These are phyloP conservation scores for Litoditis marina DNA, from an alignment of 2,888 invertebrate species.

Conservation along the genomic window DNA sequence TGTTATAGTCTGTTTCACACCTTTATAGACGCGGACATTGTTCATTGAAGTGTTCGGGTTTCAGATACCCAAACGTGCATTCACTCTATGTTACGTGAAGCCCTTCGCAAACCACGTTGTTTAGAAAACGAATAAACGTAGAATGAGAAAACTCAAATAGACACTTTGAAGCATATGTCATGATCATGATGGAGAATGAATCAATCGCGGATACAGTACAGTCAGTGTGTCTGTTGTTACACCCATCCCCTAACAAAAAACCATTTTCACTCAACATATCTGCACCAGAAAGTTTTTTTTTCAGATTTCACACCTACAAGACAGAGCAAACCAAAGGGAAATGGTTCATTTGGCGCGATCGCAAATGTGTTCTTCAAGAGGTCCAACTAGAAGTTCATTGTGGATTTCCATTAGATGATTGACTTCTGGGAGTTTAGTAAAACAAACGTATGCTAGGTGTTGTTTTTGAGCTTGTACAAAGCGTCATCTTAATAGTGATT, in stretches of 20 bases:
- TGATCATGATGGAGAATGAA: no score
- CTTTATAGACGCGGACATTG: background rate
- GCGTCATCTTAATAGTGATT: no score
- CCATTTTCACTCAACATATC: background rate
- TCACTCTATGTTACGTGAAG: no score
- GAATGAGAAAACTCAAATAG: no score
- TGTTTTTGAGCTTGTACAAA: no score
- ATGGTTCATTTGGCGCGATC: conserved; percentile 42
- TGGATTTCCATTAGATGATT: conserved; percentile 32
- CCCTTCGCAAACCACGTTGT: no score
- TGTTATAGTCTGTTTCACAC: no score
- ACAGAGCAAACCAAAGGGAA: conserved; percentile 21
- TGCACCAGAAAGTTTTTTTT: background rate
- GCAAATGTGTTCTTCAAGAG: conserved; percentile 24
- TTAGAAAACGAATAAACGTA: no score
- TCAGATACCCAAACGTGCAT: no score
- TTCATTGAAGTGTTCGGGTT: background rate
- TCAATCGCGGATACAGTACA: no score
- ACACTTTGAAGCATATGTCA: no score
- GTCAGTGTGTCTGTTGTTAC: no score
- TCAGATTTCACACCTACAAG: conserved; percentile 45
- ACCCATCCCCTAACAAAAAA: background rate
- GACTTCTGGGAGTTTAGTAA: background rate
- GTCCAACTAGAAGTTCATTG: conserved; percentile 47
- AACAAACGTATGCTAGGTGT: background rate